Base-by-base conservation (phyloP, 2,113 vertebrate genomes). In the Rissa tridactyla region DNA sequence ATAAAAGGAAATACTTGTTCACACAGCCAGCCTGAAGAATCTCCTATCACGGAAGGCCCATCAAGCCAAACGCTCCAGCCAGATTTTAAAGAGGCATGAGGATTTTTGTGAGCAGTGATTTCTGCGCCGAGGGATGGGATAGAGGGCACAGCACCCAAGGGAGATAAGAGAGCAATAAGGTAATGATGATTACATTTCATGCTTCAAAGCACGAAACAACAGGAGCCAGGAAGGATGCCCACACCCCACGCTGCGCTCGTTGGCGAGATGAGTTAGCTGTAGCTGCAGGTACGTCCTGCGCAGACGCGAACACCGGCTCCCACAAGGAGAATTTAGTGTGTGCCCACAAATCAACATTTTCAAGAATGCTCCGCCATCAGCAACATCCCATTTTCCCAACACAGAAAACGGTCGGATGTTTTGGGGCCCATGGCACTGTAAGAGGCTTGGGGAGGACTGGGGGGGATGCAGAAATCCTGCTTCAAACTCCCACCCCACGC, bases 181-280 rank as follows among this genome's bases (percentile, higher is more conserved):
- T 79, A 86, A 91, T 29, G 49, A 72, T 82, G 88, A 96, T 96
- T 91, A 62, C 86, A 87, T 94, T 95, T 92, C 92, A 95, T 21
- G 86, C 95, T 96, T 87, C 83, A 54, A 26, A 93, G 88, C 72
- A 36, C 3, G 1, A 71, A 71, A 52, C 90, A 64, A 12, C 76
- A n/a, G 88, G 52, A 88, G 61, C 1, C 68, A 8, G 92, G 90
- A 61, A 3, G 7, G 68, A 13, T 14, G 81, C 86, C 66, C 68
- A 2, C 17, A 4, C 27, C 72, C 79, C 77, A 6, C 1, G 2
- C 68, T 6, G 29, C 2, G 6, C 82, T 68, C 5, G 0, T 8
- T 57, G 64, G 79, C 4, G 6, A 25, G 57, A 14, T 22, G 73
- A 78, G 83, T 40, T 55, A 32, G 46, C 1, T 13, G 13, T 2